Evolutionary conservation across 2,797 vertebrate species (phyloP), one percentile per base, ranked within the genome.

Genomic region (Carapus acus): DNA sequence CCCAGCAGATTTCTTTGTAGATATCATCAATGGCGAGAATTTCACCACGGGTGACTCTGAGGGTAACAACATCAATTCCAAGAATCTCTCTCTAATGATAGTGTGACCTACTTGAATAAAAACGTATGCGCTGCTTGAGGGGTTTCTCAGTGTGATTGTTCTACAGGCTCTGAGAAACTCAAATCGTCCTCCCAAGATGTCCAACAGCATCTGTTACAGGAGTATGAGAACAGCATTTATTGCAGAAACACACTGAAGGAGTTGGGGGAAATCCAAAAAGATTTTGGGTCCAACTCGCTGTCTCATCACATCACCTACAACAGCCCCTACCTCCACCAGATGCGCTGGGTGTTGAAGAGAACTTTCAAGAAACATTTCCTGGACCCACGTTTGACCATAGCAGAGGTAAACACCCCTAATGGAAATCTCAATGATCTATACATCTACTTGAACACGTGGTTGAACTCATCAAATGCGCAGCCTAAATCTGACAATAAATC

Each of bases 1-100:
- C 67, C 96, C 94, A 7, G 92, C 93, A 0, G 94, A 98, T 69
- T 97, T 97, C 59, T 96, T 98, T 55, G 79, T 98, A 71, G 94
- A 97, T 4, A 33, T 97, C 52, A 91, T 98, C 53, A 95, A 93
- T 11, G 92, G 94, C 67, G 88, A 93, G 59, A 90, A 86, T 4
- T 86, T 84, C 0, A 76, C 81, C 0, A 79, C 57, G 0, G 51
- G 75, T 0, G 51, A 65, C 20, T 55, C 39, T 2, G 58, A 71
- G 70, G 87, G 87, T 89, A 71, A 61, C 2, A 1, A 0, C 29
- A 21, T 20, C n/a, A 9, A 19, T 7, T 18, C 7, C 38, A 7
- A 18, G 3, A 37, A 11, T 37, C 15, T n/a, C 8, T 4, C 8
- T 13, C 4, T 37, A 5, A 27, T 27, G 9, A 5, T 27, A 27